phyloP scores from a whole-genome alignment of 2,888 invertebrate genomes.

The Empis stercorea region DNA sequence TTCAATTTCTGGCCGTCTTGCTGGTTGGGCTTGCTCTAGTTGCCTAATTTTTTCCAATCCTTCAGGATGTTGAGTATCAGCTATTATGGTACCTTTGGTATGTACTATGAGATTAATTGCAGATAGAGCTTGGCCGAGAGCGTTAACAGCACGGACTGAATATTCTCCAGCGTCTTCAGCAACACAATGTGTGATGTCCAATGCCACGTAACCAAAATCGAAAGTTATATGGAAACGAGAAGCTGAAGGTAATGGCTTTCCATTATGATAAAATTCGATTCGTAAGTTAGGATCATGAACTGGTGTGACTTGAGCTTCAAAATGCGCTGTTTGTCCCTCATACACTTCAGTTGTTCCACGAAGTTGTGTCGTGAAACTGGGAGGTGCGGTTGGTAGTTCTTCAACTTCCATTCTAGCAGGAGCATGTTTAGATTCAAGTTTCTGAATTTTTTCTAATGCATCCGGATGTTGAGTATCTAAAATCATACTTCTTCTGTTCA shows the following conservation, averaged over 20 bases:
- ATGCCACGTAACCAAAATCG: constrained; percentile 94
- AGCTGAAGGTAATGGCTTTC: constrained; percentile 79
- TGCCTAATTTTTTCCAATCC: constrained; percentile 83
- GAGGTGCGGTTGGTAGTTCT: constrained; percentile 66
- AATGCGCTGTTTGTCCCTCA: constrained; percentile 90
- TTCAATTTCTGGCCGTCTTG: constrained; percentile 64
- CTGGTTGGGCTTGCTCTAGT: constrained; percentile 69
- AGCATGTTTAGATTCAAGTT: constrained; percentile 78
- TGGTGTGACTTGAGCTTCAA: constrained; percentile 88
- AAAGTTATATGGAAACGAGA: constrained; percentile 88
- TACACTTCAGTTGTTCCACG: constrained; percentile 75
- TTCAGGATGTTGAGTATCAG: constrained; percentile 88
- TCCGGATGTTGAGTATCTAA: constrained; percentile 87
- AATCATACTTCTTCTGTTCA: constrained; percentile 71
- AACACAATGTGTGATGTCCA: constrained; percentile 88
- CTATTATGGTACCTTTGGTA: constrained; percentile 70
- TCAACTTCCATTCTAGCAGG: constrained; percentile 68
- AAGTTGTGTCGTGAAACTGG: constrained; percentile 74
- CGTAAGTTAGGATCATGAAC: constrained; percentile 80
- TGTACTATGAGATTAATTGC: constrained; percentile 70
- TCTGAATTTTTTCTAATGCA: constrained; percentile 78
- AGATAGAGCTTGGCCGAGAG: constrained; percentile 77
- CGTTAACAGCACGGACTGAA: constrained; percentile 83
- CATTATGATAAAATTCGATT: constrained; percentile 86
- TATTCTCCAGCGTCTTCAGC: constrained; percentile 95